A percentile compares a stretch with the other conserved stretches of the same genome.
Evolutionary conservation across 2,888 invertebrate species (phyloP).

Genomic region (Sthenelais limicola): DNA sequence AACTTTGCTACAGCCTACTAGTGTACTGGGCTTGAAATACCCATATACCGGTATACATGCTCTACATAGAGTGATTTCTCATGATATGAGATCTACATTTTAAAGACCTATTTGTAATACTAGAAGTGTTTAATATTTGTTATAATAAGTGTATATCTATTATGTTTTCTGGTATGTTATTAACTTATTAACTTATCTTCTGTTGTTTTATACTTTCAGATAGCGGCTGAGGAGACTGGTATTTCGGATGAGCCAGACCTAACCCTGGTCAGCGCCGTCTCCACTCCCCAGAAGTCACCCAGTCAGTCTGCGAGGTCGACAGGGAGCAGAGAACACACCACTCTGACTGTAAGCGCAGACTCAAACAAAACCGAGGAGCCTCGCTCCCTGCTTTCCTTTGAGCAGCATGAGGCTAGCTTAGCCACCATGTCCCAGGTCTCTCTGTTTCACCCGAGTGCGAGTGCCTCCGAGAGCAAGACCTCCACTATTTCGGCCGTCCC

Average conservation of each 20-base stretch:
- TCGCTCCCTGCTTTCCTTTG: conserved; percentile 32
- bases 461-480: not conserved
- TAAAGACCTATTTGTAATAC: no score
- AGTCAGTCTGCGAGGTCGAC: not conserved
- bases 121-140: not conserved
- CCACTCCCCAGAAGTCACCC: conserved; percentile 6
- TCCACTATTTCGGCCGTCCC: not conserved
- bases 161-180: no score
- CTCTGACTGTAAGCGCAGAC: not conserved
- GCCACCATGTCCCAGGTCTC: conserved; percentile 16
- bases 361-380: not conserved
- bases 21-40: no score
- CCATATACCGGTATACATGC: no score
- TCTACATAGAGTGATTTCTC: no score
- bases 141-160: not conserved
- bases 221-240: conserved; percentile 38
- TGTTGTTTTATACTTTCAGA: conserved; percentile 10
- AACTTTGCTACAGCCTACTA: no score
- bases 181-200: not conserved
- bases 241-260: conserved; percentile 49
- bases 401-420: conserved; percentile 25
- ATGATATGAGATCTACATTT: no score
- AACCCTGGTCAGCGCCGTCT: conserved; percentile 45
- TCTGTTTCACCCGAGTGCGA: not conserved
- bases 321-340: not conserved